Base-by-base conservation (phyloP, 2,113 vertebrate species). In the Colossoma macropomum region DNA sequence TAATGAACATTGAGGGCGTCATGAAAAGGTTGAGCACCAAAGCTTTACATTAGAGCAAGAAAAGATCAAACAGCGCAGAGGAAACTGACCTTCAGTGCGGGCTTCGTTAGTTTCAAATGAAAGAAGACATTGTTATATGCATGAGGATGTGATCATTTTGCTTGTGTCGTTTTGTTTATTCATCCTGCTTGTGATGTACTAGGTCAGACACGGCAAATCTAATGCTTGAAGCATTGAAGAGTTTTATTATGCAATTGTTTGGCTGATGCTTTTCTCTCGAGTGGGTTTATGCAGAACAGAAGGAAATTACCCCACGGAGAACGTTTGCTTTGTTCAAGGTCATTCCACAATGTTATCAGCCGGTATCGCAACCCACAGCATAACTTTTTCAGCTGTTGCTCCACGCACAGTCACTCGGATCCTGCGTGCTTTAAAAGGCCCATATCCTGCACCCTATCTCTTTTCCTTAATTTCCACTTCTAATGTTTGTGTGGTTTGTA, bases 1-100 rank as follows among this genome's bases (percentile, higher is more conserved):
- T 77, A 85, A 84, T 84, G 82, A 80, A 54, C 79, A 41, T 27
- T 60, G 34, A 75, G 38, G 59, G 23, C 19, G 56, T 73, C 50
- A 77, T 83, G 45, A 75, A 73, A 82, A 75, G 72, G 23, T 16
- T 62, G 59, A 16, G 52, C 30, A 56, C 63, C 16, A 54, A 68
- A 75, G 62, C 45, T 13, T 38, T 34, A 52, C 48, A 74, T 41
- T 19, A 63, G 28, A 62, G 69, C 19, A n/a, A 38, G 63, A 69
- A 19, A 34, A 69, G 7, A 21, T 69, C 32, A 41, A 59, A n/a
- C 23, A n/a, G 23, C 23, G 23, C 7, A 59, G 56, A 59, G 23
- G 56, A n/a, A 59, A 59, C 56, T 59, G 56, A 59, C 23, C 56
- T 54, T 54, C 19, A 16, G 54, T 59, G 54, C 54, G 15, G 27